Conservation (phyloP, 1,140 invertebrate genomes). For the Limonius californicus region DNA sequence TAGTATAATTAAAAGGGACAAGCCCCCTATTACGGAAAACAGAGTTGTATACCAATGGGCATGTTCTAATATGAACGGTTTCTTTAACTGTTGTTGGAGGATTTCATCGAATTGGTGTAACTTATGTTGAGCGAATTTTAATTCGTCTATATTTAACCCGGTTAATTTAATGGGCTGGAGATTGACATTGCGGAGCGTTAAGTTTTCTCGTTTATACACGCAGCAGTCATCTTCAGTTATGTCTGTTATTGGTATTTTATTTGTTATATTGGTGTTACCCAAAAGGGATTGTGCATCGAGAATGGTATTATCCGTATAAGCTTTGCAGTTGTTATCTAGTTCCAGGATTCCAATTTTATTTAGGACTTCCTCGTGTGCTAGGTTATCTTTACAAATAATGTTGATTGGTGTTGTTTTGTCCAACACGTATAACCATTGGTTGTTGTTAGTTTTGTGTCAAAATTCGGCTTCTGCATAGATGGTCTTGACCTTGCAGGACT, state of each 20-base stretch:
- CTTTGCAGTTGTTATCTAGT: conserved; percentile 9
- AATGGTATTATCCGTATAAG: background rate
- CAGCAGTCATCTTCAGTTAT: conserved; percentile 15
- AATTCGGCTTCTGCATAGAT: background rate
- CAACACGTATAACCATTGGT: conserved; percentile 2
- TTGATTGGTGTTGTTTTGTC: background rate
- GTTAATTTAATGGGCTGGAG: too few relatives aligned
- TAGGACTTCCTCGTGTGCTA: background rate
- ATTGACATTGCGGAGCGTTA: background rate
- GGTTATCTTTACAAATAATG: background rate
- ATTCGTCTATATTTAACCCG: conserved; percentile 8
- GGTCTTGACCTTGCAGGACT: background rate
- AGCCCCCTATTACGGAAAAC: background rate
- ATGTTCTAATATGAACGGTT: conserved; percentile 16
- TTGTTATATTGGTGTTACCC: background rate
- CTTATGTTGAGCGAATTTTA: conserved; percentile 7
- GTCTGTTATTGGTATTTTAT: conserved; percentile 2
- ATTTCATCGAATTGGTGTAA: conserved; percentile 18
- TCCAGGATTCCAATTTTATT: conserved; percentile 1
- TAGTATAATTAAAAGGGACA: too few relatives aligned
- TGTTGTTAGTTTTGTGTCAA: background rate
- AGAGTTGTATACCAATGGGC: background rate
- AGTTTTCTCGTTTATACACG: background rate
- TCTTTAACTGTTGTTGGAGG: conserved; percentile 12
- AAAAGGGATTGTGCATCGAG: background rate